A percentile compares a stretch with the other conserved stretches of the same genome.
phyloP scores from a whole-genome alignment of 2,888 invertebrate genomes.

The Drosophila meridiana region DNA sequence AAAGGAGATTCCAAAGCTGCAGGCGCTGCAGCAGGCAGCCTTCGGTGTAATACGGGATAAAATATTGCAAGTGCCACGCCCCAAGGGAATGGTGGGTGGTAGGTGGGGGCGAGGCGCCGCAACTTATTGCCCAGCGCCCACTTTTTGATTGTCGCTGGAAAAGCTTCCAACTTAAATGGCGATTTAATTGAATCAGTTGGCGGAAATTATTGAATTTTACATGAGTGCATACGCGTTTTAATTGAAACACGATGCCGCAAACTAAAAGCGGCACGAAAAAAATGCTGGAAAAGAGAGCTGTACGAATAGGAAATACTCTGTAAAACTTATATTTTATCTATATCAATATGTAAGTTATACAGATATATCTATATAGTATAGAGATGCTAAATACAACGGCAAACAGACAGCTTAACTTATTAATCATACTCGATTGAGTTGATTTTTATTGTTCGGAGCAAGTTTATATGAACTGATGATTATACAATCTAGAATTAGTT shows the following conservation, averaged over 20 bases:
- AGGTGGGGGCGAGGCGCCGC: not conserved
- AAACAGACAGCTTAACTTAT: too few species aligned
- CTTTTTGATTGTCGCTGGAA: not conserved
- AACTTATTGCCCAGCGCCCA: not conserved
- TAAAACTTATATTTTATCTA: too few species aligned
- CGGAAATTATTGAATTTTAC: conserved; percentile 71
- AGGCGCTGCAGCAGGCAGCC: not conserved
- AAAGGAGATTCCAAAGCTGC: conserved; percentile 8
- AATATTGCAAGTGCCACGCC: conserved; percentile 5
- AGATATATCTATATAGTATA: too few species aligned
- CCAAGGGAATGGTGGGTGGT: not conserved
- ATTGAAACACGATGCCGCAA: conserved; percentile 47
- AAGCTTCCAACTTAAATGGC: conserved; percentile 50
- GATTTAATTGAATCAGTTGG: conserved; percentile 65
- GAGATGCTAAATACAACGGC: too few species aligned
- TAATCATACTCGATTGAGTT: too few species aligned
- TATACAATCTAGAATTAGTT: too few species aligned
- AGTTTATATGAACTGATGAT: too few species aligned
- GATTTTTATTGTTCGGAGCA: too few species aligned
- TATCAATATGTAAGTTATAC: too few species aligned
- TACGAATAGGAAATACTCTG: not conserved
- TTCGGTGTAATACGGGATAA: not conserved
- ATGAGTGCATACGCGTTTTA: conserved; percentile 72
- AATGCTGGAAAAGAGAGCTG: not conserved
- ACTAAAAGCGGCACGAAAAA: conserved; percentile 5